Base-by-base conservation (phyloP, 1,140 invertebrate species). In the Pristionchus pacificus region DNA sequence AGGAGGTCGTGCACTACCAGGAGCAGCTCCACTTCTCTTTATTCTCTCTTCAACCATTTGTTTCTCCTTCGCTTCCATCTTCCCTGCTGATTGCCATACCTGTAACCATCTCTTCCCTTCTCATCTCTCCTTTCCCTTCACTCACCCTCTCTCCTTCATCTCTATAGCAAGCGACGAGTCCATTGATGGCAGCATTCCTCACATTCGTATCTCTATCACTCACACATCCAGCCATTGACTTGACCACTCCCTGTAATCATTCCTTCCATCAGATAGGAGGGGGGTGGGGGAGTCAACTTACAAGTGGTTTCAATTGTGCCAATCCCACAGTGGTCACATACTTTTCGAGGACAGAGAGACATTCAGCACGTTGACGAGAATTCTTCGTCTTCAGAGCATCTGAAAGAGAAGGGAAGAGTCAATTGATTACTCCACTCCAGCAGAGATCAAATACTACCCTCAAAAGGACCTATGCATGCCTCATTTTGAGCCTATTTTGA, bases 161-260 rank as follows among this genome's bases (percentile, higher is more conserved):
- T 83, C 91, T 91, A 84, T 93, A 97, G 0, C 91, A 93, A 78
- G 91, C 89, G 19, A 96, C 91, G 60, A 96, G 89, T 78, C 92
- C 92, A 86, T 97, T 98, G 1, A 98, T 86, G 1, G 95, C 94
- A 14, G 93, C 93, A 85, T 92, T 96, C 65, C 95, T 87, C 58
- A 98, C 95, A n/a, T 90, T 90, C 85, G 93, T 97, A 85, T 98
- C 95, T 33, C 93, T 86, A 85, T 98, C 95, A 0, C 92, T 90
- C 79, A 98, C 96, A 82, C 96, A 93, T 60, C 91, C 90, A 0
- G 93, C 93, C 24, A 98, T 89, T 86, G 94, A 91, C 84, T 94
- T 93, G 1, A 97, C 83, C n/a, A 92, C 90, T 19, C 88, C 88
- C 60, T n/a, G n/a, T n/a, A n/a, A n/a, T n/a, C n/a, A n/a, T n/a